Base-by-base conservation (phyloP, 2,797 vertebrate genomes). In the Microtus obscurus region DNA sequence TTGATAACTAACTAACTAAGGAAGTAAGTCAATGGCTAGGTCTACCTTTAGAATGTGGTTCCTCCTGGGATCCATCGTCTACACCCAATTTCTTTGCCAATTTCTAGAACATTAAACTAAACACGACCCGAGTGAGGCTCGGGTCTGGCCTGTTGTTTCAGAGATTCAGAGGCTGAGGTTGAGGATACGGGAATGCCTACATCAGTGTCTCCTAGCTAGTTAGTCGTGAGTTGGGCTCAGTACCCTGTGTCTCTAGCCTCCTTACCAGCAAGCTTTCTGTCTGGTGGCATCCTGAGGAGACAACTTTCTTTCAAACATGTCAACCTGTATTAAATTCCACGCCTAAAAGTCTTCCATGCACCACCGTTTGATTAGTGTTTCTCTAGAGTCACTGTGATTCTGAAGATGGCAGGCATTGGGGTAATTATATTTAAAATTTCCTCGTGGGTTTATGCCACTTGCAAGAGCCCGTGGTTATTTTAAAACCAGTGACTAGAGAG, bases 301-400 rank as follows among this genome's bases (percentile, higher is more conserved):
- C 89, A 94, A 77, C 37, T 93, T 95, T 96, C 93, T 96, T 96
- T 95, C 87, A 92, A 76, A 95, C 56, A 27, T 93, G 93, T 96
- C 97, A 95, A 76, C 74, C 16, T 88, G 2, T 88, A 93, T 97
- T 98, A 95, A 95, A 92, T 94, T 95, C 40, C 19, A 27, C 83
- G 86, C 95, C 92, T 97, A 95, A 97, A 95, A 94, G 73, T 95
- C 94, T 92, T 94, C 88, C 71, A 73, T 81, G 25, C 77, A 94
- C 59, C 63, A 37, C 59, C 71, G 31, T 95, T 91, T 96, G 95
- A 94, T 93, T 94, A 94, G 79, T 1, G 29, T 94, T 96, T 88
- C 96, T 97, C 93, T 87, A 37, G 94, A 96, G 90, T 96, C 88
- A 8, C 78, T 88, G 13, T 65, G 67, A 37, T 97, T 95, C 94